phyloP scores from a whole-genome alignment of 2,113 vertebrate genomes.

The Catharus minimus region DNA sequence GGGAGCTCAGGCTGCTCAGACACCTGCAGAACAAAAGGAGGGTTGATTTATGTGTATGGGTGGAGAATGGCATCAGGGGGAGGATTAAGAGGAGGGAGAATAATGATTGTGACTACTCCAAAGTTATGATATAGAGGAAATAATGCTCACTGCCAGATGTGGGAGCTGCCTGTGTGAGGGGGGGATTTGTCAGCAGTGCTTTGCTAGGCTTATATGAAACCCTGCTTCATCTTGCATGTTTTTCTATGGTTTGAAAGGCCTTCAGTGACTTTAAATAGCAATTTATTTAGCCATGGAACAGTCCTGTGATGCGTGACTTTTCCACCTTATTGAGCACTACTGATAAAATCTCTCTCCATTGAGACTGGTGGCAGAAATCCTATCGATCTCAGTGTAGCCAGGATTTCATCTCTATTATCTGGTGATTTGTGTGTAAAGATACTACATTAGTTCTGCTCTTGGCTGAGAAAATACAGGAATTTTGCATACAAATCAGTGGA shows the following conservation, averaged over 20 bases:
- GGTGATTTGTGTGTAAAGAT: not conserved
- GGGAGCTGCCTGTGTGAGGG: not conserved
- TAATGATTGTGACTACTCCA: not conserved
- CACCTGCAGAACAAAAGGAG: not conserved
- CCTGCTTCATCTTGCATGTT: not conserved
- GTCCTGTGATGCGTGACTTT: not conserved
- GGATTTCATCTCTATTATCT: not conserved
- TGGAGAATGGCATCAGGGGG: not conserved
- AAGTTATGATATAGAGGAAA: not conserved
- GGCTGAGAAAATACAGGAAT: slow-evolving; percentile 6
- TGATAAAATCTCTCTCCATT: not conserved
- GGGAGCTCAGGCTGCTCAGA: not conserved
- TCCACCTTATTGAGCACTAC: not conserved
- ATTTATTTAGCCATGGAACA: not conserved
- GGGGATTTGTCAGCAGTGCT: not conserved
- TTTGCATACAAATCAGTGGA: slow-evolving; percentile 18
- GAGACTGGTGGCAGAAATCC: not conserved
- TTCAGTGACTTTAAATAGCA: not conserved
- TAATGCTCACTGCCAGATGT: not conserved
- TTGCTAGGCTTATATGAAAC: not conserved
- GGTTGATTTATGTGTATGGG: not conserved
- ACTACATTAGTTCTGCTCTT: not conserved
- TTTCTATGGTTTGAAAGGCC: not conserved
- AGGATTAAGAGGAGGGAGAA: not conserved
- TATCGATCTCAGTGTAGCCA: not conserved